Evolutionary conservation across 1,140 invertebrate genomes (phyloP), one percentile per base, ranked within the genome.

Genomic region (Cepaea nemoralis): DNA sequence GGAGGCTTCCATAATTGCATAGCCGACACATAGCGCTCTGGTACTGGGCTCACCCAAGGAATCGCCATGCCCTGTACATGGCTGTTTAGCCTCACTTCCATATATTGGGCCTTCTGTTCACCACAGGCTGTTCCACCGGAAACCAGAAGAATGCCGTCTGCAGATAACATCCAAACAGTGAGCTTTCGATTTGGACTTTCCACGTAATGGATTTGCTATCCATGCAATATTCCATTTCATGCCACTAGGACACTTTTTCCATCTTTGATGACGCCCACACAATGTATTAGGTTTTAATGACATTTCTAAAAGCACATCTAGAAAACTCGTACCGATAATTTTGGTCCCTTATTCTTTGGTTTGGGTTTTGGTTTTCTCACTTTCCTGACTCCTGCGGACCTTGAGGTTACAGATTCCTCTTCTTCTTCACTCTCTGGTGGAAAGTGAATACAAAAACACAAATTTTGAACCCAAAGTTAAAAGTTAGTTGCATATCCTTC

Each of bases 321-420:
- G 35, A 45, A 40, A 24, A 42, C 10, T 39, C 84, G 83, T 82
- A 89, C 85, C 33, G 84, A 86, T 8, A 88, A 73, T 81, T 86
- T 88, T 35, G 85, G 83, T 37, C 77, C 84, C 33, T 69, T 66
- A 70, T 87, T 88, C 74, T 85, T 88, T 24, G n/a, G n/a, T 55
- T 85, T 85, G 1, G 85, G 67, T 81, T 86, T 88, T 27, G 82
- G 75, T 83, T 85, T 86, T 75, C 82, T 85, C 6, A 80, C 81
- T 82, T 84, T 84, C 40, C 85, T 87, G 2, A 70, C 74, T 14
- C 67, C 66, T 33, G 39, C 59, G n/a, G 82, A 80, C 69, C 76
- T 82, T 40, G n/a, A 22, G 12, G 59, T 31, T 27, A 3, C 80
- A 59, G 81, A 76, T 27, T 83, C 83, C 6, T 80, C 78, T 31